Base-by-base conservation (phyloP, 2,113 vertebrate species). In the Nerophis lumbriciformis region DNA sequence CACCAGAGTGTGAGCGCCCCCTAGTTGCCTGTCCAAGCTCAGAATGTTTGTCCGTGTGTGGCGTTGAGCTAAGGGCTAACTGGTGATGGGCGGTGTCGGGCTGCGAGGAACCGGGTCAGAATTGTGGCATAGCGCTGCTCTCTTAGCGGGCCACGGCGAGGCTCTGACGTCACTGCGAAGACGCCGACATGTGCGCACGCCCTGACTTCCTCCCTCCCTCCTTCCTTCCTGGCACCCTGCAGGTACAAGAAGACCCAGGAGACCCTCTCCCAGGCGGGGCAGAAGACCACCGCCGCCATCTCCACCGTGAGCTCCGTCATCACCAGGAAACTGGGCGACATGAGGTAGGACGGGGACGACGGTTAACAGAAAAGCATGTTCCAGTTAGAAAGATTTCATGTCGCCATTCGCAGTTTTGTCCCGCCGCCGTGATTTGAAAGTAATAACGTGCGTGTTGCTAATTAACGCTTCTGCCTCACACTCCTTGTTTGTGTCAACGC, bases 201-300 rank as follows among this genome's bases (percentile, higher is more conserved):
- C 39, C 10, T 8, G 4, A 8, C 39, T 42, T 42, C 39, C 39
- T 42, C 39, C 12, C 3, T 11, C 42, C 3, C 12, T 11, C 8
- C 39, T 42, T 39, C 4, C 38, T 4, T 39, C 38, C 39, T 42
- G 6, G 39, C 39, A 15, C 65, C 66, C 63, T 57, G 5, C 79
- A 99, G 97, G 72, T 99, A 99, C 45, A 98, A 96, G 90, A 98
- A 96, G 91, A 99, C 97, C 72, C 95, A 97, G 84, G 97, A 98
- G 88, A 99, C 97, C 0, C 92, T 99, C 16, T 93, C 94, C 50
- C 92, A 94, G 87, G 97, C 97, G 0, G 94, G 95, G 56, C 94
- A 95, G 90, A 99, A 94, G 90, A 99, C 96, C 14, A 94, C 91
- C 3, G 94, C 94, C 15, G 97, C 94, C 49, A 79, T 99, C 69